A percentile compares a stretch with the other conserved stretches of the same genome.
phyloP scores from a whole-genome alignment of 2,888 invertebrate genomes.

The Agrotis exclamationis region DNA sequence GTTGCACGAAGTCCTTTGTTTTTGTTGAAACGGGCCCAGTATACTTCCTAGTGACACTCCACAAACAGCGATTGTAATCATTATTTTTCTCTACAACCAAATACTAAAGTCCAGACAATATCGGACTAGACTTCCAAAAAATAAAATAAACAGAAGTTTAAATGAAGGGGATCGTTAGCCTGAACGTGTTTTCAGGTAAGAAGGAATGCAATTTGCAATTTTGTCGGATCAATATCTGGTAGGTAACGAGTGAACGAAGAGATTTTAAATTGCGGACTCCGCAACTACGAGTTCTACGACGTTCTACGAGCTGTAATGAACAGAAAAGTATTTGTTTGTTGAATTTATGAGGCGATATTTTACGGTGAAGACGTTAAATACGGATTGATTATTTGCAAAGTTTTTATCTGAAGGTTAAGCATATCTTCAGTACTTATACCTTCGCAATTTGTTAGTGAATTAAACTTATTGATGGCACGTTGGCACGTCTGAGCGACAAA shows the following conservation, averaged over 20 bases:
- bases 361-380: background rate
- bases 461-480: too few relatives aligned
- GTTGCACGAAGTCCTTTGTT: too few relatives aligned
- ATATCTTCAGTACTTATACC: too few relatives aligned
- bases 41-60: slow-evolving; percentile 6
- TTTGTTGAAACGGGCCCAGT: background rate
- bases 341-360: slow-evolving; percentile 26
- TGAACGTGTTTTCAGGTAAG: slow-evolving; percentile 54
- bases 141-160: slow-evolving; percentile 42
- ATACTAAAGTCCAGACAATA: background rate
- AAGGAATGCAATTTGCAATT: slow-evolving; percentile 69
- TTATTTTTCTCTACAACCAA: background rate
- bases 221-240: slow-evolving; percentile 68
- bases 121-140: slow-evolving; percentile 26
- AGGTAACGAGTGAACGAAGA: slow-evolving; percentile 66
- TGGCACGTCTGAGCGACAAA: too few relatives aligned
- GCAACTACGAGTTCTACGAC: too few relatives aligned
- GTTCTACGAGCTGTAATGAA: slow-evolving; percentile 42
- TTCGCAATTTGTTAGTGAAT: too few relatives aligned
- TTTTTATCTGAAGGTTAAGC: background rate
- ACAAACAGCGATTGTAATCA: background rate
- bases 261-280: slow-evolving; percentile 65
- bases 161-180: slow-evolving; percentile 50
- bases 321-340: slow-evolving; percentile 52
- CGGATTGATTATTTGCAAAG: background rate